Conservation (phyloP, 1,140 invertebrate genomes). For the Sipha flava region DNA sequence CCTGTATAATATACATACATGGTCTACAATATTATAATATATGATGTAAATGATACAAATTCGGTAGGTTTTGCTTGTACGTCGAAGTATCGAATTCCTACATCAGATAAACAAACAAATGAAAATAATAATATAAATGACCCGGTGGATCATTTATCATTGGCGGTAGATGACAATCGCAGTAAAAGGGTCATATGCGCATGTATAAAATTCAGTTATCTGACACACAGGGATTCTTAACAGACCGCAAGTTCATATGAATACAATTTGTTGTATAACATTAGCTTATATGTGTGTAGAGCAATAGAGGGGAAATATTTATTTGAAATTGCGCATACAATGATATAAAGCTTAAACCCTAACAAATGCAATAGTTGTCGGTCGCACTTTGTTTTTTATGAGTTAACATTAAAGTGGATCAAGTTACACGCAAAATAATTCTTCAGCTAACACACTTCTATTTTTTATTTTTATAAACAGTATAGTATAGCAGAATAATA, state of each 20-base stretch:
- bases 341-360: background rate
- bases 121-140: conserved; percentile 28
- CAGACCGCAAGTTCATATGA: conserved; percentile 7
- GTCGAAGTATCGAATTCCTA: conserved; percentile 9
- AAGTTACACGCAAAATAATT: background rate
- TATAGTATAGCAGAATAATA: too few species aligned
- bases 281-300: background rate
- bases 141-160: background rate
- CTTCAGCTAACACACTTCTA: too few species aligned
- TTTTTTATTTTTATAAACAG: too few species aligned
- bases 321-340: background rate
- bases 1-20: background rate
- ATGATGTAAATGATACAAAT: conserved; percentile 20
- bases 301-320: background rate
- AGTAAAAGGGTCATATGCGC: conserved; percentile 10
- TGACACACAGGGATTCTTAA: background rate
- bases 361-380: background rate
- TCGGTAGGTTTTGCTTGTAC: background rate
- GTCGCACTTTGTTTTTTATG: background rate
- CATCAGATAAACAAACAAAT: conserved; percentile 27
- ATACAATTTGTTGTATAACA: background rate
- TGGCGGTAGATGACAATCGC: conserved; percentile 2
- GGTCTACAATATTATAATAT: background rate
- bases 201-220: background rate
- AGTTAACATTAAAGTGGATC: background rate